Conservation (phyloP, 1,140 invertebrate genomes). For the Aporrectodea caliginosa region DNA sequence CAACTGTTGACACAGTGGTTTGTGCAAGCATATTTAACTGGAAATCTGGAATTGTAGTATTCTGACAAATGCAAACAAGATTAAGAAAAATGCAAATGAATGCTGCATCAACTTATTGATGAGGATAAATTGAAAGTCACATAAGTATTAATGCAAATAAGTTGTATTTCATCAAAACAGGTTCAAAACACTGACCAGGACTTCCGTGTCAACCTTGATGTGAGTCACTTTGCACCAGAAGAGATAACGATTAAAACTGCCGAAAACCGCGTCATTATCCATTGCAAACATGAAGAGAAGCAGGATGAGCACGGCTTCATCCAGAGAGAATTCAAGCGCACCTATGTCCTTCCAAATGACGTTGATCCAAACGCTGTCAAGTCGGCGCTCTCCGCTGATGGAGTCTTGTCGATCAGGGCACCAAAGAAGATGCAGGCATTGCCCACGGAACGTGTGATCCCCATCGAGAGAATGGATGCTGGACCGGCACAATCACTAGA, state of each 20-base stretch:
- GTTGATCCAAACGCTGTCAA: slow-evolving; percentile 64
- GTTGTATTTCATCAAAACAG: too few species aligned
- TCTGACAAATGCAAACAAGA: too few species aligned
- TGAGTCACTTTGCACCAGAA: slow-evolving; percentile 47
- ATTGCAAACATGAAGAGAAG: slow-evolving; percentile 47
- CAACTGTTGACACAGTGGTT: too few species aligned
- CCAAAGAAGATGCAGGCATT: slow-evolving; percentile 55
- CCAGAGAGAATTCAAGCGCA: slow-evolving; percentile 70
- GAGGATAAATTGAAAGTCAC: too few species aligned
- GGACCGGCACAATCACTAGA: too few species aligned
- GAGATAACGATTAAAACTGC: slow-evolving; percentile 48
- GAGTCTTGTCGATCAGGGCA: slow-evolving; percentile 68
- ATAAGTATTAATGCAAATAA: too few species aligned
- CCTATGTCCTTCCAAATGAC: slow-evolving; percentile 63
- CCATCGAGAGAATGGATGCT: slow-evolving; percentile 33
- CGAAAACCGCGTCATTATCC: slow-evolving; percentile 53
- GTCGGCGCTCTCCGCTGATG: slow-evolving; percentile 71
- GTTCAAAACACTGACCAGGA: slow-evolving; percentile 38
- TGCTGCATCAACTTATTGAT: too few species aligned
- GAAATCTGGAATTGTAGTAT: too few species aligned
- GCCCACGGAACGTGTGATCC: slow-evolving; percentile 38
- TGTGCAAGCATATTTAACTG: too few species aligned
- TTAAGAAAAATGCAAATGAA: too few species aligned
- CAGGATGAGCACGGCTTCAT: slow-evolving; percentile 64
- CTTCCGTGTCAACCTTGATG: slow-evolving; percentile 46